Evolutionary conservation across 2,113 vertebrate species (phyloP).

Genomic region (Pachycephala philippinensis): DNA sequence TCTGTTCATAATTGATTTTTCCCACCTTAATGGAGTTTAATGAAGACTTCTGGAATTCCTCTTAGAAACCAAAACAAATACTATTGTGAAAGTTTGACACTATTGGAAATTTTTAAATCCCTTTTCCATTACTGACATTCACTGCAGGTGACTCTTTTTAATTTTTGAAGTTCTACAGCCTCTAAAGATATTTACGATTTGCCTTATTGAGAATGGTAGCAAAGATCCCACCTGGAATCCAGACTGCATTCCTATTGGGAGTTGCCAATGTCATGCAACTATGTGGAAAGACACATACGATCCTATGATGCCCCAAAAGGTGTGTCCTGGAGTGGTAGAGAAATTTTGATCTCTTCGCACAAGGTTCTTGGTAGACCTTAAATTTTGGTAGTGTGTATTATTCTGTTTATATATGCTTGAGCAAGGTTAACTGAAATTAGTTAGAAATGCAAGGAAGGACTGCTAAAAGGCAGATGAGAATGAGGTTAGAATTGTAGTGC

Average conservation of each 20-base stretch:
- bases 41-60: background rate
- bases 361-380: background rate
- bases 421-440: background rate
- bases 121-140: background rate
- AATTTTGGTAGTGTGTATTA: background rate
- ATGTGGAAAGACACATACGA: background rate
- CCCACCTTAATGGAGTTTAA: background rate
- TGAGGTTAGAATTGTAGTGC: background rate
- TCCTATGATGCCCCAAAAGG: background rate
- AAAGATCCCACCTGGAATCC: background rate
- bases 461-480: background rate
- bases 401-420: background rate
- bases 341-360: background rate
- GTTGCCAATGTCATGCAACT: background rate
- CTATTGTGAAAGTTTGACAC: background rate
- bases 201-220: background rate
- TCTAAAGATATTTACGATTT: background rate
- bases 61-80: background rate
- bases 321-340: background rate
- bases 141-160: background rate
- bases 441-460: background rate
- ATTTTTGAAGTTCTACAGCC: background rate
- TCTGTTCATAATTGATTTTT: background rate
- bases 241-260: background rate
- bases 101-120: background rate